Conservation (phyloP, 2,113 vertebrate genomes). For the Damaliscus lunatus region DNA sequence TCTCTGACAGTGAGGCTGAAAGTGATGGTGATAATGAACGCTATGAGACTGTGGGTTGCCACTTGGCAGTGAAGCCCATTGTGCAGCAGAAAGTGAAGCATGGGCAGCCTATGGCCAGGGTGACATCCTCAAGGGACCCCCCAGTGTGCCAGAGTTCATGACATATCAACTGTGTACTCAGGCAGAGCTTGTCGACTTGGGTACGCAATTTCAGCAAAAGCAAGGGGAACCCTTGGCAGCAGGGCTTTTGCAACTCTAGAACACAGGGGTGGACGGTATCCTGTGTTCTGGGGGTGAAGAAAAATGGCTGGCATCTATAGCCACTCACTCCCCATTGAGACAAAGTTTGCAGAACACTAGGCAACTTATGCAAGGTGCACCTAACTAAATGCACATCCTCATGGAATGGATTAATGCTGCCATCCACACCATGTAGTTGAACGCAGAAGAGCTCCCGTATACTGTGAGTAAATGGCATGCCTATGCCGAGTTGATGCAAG, state of each 20-base stretch:
- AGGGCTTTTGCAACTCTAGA: not conserved
- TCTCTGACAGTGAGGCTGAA: not conserved
- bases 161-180: not conserved
- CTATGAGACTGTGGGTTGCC: not conserved
- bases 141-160: not conserved
- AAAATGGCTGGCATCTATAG: not conserved
- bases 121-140: not conserved
- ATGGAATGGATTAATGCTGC: not conserved
- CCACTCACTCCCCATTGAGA: not conserved
- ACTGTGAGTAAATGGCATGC: not conserved
- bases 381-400: not conserved
- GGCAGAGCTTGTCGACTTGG: not conserved
- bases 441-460: accelerated
- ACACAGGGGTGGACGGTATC: not conserved
- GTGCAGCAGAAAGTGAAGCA: not conserved
- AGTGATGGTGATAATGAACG: not conserved
- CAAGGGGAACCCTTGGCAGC: not conserved
- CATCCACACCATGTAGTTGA: not conserved
- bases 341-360: not conserved
- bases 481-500: not conserved
- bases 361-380: not conserved
- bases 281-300: not conserved
- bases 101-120: not conserved
- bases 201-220: not conserved
- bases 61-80: not conserved